These are phyloP conservation scores for Didymodactylos carnosus DNA, from an alignment of 2,888 invertebrate species.

Conservation along the genomic window DNA sequence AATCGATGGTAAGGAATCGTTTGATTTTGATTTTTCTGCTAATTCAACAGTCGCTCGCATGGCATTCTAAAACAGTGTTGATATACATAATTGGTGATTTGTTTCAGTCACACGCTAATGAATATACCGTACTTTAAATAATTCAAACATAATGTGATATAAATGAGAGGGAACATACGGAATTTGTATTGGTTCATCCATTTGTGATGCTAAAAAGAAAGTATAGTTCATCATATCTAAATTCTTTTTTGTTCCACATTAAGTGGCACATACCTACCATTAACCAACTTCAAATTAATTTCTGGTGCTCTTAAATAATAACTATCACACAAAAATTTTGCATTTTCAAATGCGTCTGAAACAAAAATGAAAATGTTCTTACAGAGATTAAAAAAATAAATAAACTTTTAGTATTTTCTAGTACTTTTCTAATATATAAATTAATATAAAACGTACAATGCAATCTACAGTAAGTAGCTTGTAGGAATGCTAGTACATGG, in stretches of 20 bases:
- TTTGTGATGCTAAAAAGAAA: constrained; percentile 23
- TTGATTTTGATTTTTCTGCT: not conserved
- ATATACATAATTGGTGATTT: not conserved
- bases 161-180: constrained; percentile 94
- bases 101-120: not conserved
- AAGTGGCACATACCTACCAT: not conserved
- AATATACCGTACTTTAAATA: constrained; percentile 61
- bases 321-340: constrained; percentile 86
- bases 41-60: constrained; percentile 92
- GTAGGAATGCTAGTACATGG: too few species aligned
- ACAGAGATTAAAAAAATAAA: too few species aligned
- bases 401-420: too few species aligned
- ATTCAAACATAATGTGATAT: constrained; percentile 94
- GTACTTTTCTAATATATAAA: too few species aligned
- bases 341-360: constrained; percentile 81
- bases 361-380: too few species aligned
- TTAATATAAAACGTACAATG: too few species aligned
- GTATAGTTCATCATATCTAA: not conserved
- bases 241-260: too few species aligned
- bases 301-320: constrained; percentile 86
- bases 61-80: constrained; percentile 47
- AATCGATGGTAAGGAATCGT: not conserved
- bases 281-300: constrained; percentile 39
- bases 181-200: constrained; percentile 53
- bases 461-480: too few species aligned